These are phyloP conservation scores for Pocillopora damicornis DNA, from an alignment of 64 coral and sea anemone genomes.

Conservation along the genomic window DNA sequence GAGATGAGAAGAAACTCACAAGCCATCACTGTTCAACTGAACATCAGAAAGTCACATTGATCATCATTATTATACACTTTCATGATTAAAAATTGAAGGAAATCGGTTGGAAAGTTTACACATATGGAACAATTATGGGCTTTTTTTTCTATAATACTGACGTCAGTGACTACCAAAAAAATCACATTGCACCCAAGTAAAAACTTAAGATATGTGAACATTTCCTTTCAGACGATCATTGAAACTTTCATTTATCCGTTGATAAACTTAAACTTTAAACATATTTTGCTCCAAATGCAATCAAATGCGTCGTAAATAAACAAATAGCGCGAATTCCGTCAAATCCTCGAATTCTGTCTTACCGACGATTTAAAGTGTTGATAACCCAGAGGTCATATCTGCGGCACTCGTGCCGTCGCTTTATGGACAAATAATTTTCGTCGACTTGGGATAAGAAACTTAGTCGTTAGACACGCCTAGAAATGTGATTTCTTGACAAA, in stretches of 20 bases:
- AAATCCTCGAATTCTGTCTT: conserved; percentile 5
- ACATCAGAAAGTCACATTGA: too few species aligned
- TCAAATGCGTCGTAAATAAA: conserved; percentile 14
- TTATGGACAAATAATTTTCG: not conserved
- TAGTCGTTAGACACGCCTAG: not conserved
- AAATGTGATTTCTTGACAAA: not conserved
- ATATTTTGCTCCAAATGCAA: not conserved
- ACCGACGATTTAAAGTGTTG: not conserved
- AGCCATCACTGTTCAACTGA: too few species aligned
- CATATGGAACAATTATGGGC: too few species aligned
- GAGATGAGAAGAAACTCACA: too few species aligned
- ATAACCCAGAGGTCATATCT: not conserved
- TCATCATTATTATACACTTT: too few species aligned
- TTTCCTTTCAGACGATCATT: not conserved
- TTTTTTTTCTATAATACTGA: too few species aligned
- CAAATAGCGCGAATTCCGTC: not conserved
- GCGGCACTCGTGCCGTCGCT: not conserved
- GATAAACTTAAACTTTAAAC: not conserved
- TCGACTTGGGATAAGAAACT: not conserved
- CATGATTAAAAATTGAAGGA: too few species aligned
- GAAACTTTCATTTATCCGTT: not conserved
- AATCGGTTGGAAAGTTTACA: too few species aligned
- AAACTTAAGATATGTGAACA: not conserved
- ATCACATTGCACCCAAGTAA: too few species aligned
- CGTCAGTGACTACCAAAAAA: too few species aligned